phyloP scores from a whole-genome alignment of 2,113 vertebrate species.

The Stictonetta naevosa region DNA sequence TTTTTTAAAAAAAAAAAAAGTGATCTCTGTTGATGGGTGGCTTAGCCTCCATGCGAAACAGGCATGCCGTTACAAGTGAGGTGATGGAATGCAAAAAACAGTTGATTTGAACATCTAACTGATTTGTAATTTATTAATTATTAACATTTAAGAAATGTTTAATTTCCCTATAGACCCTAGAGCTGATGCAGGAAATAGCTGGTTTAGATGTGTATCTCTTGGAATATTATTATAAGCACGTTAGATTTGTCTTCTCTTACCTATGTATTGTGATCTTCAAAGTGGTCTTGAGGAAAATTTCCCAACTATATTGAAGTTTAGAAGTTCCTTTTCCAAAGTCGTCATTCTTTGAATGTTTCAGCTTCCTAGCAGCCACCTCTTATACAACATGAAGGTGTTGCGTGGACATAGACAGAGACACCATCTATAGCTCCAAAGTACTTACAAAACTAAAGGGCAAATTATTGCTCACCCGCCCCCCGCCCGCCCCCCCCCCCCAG shows the following conservation, averaged over 20 bases:
- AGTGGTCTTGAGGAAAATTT: neutral
- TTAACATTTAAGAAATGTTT: neutral
- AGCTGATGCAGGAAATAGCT: neutral
- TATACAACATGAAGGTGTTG: neutral
- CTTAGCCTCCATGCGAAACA: neutral
- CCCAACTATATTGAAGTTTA: neutral
- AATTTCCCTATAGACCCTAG: neutral
- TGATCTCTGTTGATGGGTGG: neutral
- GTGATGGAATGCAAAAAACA: neutral
- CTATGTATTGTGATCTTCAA: neutral
- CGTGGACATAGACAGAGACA: neutral
- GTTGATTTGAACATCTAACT: neutral
- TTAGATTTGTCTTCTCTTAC: neutral
- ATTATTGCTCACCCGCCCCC: neutral
- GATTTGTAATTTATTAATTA: neutral
- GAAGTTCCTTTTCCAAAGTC: neutral
- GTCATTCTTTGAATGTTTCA: neutral
- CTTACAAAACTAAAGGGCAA: neutral
- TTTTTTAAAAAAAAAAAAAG: neutral
- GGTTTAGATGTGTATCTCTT: neutral
- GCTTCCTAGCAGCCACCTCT: neutral
- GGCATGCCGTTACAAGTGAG: neutral
- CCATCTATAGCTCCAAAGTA: neutral
- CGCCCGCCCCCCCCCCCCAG: neutral
- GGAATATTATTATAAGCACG: accelerated